Percentiles rank a stretch among this genome's conserved stretches.
Conservation (phyloP, 2,797 vertebrate genomes). For the Corythornis leucogaster region DNA sequence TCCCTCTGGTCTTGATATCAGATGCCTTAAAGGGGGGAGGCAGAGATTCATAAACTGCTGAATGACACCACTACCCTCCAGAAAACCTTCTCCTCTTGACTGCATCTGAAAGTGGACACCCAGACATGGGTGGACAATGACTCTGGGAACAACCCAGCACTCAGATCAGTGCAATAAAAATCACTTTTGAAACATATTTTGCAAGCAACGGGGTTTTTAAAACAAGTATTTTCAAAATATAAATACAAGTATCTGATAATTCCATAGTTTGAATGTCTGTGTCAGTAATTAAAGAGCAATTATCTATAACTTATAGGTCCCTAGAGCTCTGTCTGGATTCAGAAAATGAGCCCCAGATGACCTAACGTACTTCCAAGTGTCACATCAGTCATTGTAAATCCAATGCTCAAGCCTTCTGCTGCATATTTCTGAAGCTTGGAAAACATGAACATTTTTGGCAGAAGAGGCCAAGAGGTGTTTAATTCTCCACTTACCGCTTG, state of each 20-base stretch:
- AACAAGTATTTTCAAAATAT: background rate
- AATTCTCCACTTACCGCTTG: background rate
- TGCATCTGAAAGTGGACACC: background rate
- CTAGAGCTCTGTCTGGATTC: constrained; percentile 29
- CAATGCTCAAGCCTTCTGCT: background rate
- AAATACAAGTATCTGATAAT: background rate
- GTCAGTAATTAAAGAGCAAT: constrained; percentile 52
- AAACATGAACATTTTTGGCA: background rate
- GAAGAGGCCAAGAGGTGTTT: background rate
- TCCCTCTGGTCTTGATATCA: background rate
- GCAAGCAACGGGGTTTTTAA: background rate
- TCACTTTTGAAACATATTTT: background rate
- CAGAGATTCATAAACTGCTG: background rate
- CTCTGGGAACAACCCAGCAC: background rate
- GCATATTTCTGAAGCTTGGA: background rate
- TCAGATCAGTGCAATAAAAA: background rate
- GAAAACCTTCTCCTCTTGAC: background rate
- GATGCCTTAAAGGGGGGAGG: background rate
- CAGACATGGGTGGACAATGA: rapidly evolving
- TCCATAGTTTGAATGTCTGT: background rate
- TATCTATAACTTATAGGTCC: background rate
- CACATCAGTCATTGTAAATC: constrained; percentile 18
- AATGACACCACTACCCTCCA: background rate
- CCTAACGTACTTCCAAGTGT: constrained; percentile 40
- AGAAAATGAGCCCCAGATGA: constrained; percentile 39